phyloP scores from a whole-genome alignment of 2,888 invertebrate species.

The Orthosia gothica region DNA sequence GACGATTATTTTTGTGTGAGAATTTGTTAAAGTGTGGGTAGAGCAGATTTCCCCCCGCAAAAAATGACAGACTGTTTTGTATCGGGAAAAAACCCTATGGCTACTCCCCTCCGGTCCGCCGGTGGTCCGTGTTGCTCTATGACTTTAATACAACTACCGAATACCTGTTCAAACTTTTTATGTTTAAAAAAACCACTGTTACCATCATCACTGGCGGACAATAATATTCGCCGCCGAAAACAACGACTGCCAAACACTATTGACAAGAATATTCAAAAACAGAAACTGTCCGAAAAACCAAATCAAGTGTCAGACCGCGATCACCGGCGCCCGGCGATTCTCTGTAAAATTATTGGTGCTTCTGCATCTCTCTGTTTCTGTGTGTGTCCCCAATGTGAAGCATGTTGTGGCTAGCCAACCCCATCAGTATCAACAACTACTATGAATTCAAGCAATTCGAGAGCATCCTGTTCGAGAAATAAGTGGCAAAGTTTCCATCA shows the following conservation, averaged over 20 bases:
- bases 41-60: too few relatives aligned
- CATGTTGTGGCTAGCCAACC: slow-evolving; percentile 75
- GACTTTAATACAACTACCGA: too few relatives aligned
- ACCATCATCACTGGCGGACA: slow-evolving; percentile 2
- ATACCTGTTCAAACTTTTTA: background rate
- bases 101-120: too few relatives aligned
- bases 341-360: background rate
- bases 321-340: background rate
- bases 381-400: slow-evolving; percentile 39
- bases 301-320: slow-evolving; percentile 15
- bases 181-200: too few relatives aligned
- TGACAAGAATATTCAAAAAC: slow-evolving; percentile 11
- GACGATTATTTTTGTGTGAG: too few relatives aligned
- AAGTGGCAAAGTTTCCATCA: slow-evolving; percentile 44
- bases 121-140: too few relatives aligned
- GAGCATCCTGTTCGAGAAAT: slow-evolving; percentile 70
- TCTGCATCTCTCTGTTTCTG: slow-evolving; percentile 14
- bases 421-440: slow-evolving; percentile 80
- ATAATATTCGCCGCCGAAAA: background rate
- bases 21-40: too few relatives aligned
- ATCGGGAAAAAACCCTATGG: too few relatives aligned
- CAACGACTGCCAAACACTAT: background rate
- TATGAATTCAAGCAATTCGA: slow-evolving; percentile 82
- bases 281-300: slow-evolving; percentile 17
- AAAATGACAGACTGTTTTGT: too few relatives aligned